A percentile compares a stretch with the other conserved stretches of the same genome.
These are phyloP conservation scores for Agrotis segetum DNA, from an alignment of 2,888 invertebrate genomes.

Conservation along the genomic window DNA sequence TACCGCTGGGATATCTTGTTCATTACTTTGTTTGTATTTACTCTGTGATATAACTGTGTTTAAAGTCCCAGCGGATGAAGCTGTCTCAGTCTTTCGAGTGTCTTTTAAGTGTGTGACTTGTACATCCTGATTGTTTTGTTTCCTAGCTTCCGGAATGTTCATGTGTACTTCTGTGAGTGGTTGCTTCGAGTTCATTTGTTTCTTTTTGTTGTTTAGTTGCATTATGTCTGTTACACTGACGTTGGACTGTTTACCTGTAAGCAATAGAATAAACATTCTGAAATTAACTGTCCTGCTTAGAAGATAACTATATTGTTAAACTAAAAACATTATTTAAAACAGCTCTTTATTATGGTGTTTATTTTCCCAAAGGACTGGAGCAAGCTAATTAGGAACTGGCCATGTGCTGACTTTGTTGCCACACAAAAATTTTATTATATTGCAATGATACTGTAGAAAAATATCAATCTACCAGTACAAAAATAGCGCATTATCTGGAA, in stretches of 20 bases:
- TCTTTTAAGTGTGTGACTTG: conserved; percentile 78
- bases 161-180: conserved; percentile 79
- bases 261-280: background rate
- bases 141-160: conserved; percentile 73
- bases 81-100: conserved; percentile 75
- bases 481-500: background rate
- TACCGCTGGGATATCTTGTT: conserved; percentile 71
- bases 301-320: no score
- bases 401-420: no score
- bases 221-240: conserved; percentile 82
- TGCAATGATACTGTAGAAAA: background rate
- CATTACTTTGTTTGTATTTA: conserved; percentile 69
- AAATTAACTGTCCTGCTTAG: no score
- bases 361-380: no score
- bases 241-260: conserved; percentile 83
- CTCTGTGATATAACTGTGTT: conserved; percentile 80
- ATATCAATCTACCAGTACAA: background rate
- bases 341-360: no score
- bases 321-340: no score
- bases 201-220: conserved; percentile 75
- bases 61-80: conserved; percentile 79
- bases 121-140: conserved; percentile 64
- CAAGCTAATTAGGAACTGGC: no score
- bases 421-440: background rate
- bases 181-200: conserved; percentile 72